A percentile compares a stretch with the other conserved stretches of the same genome.
Evolutionary conservation across 2,797 vertebrate species (phyloP).

Genomic region (Tokudaia tokunoshimensis): DNA sequence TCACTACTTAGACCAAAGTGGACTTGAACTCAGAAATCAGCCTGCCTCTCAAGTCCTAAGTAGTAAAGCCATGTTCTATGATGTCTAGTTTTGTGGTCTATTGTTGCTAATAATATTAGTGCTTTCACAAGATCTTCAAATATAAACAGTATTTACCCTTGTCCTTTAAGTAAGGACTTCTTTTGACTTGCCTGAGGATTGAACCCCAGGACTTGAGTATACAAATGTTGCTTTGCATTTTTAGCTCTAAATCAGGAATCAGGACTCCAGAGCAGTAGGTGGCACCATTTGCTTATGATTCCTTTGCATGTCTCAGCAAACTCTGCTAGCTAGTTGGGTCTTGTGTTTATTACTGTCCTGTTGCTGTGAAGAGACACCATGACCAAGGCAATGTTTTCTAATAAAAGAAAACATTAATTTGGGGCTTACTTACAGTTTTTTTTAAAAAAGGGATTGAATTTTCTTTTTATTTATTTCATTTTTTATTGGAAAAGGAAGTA

Average conservation of each 20-base stretch:
- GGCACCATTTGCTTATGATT: not conserved
- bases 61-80: not conserved
- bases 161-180: not conserved
- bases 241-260: not conserved
- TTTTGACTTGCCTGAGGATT: not conserved
- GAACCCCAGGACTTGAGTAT: not conserved
- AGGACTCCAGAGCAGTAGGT: not conserved
- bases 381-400: too few relatives aligned
- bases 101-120: not conserved
- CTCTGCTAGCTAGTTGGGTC: not conserved
- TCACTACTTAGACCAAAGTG: not conserved
- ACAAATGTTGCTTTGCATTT: not conserved
- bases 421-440: not conserved
- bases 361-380: not conserved
- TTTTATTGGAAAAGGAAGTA: too few relatives aligned
- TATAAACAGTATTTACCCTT: not conserved
- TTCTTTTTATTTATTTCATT: too few relatives aligned
- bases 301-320: rapidly evolving
- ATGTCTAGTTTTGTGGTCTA: not conserved
- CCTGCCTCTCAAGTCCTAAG: not conserved
- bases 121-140: not conserved
- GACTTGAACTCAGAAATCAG: not conserved
- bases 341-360: not conserved
- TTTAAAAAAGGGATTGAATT: too few relatives aligned
- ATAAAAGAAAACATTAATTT: not conserved